Base-by-base conservation (phyloP, 2,113 vertebrate species). In the Thamnophis sirtalis region DNA sequence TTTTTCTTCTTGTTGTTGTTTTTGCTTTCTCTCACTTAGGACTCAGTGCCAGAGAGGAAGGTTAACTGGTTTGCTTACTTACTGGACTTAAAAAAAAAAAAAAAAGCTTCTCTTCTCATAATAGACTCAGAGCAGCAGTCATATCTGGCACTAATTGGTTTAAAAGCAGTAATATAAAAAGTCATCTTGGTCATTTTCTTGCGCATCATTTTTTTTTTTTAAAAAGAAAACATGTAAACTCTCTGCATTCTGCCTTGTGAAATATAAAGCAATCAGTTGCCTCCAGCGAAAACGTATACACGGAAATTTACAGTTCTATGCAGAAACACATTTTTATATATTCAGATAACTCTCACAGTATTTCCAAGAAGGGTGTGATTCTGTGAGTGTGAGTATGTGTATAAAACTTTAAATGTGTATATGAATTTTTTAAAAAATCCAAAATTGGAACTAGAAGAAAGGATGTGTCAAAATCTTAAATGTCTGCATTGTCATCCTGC, bases 381-480 rank as follows among this genome's bases (percentile, higher is more conserved):
- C 58, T 63, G 9, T 63, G 58, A 58, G 22, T 11, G 28, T 68
- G 56, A 9, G 58, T 60, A 8, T 56, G 2, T 60, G 1, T 68
- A 68, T 63, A 28, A 63, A 63, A 60, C 24, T 11, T 28, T 63
- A 11, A 4, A 63, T 11, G 58, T 63, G 9, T 63, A 28, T 28
- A 63, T 28, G 28, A 11, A 0, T 63, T 26, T 24, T 24, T 9
- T 0, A 60, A 60, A 60, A 60, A 63, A 63, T 63, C 9, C 58
- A 54, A 43, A 88, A 86, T 22, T 88, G 33, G 33, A 43, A 43
- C 24, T 19, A 24, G 43, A 63, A 51, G 50, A 88, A 85, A 91
- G 43, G 49, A 38, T 87, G 86, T 92, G 50, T 68, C 24, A 58
- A 87, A 84, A 84, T 87, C 56, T 68, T 91, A 91, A 91, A 54